Base-by-base conservation (phyloP, 1,140 invertebrate species). In the Scaptomyza montana region DNA sequence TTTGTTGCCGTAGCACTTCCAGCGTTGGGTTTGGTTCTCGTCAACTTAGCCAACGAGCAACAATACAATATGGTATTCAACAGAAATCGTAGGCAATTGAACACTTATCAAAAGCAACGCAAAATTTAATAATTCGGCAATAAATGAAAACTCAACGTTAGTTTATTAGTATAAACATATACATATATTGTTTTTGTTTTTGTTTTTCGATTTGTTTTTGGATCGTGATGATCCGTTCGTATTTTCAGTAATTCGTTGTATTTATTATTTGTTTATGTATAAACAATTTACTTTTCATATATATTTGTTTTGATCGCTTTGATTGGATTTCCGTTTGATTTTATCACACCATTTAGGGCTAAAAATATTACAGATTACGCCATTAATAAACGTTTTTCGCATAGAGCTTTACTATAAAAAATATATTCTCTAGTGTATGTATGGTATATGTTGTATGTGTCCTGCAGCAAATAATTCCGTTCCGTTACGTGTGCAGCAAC, bases 1-100 rank as follows among this genome's bases (percentile, higher is more conserved):
- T 86, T 80, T 89, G 90, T 69, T 91, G 90, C 63, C 90, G 74
- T 77, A 91, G 59, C 67, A 91, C 87, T 90, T 91, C 90, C 90
- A 91, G 90, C 36, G 69, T 78, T 63, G 10, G 28, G 56, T 56
- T 53, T n/a, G 60, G 50, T 51, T 36, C 50, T 49, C 64, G 39
- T 46, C 25, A 13, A 16, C 16, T 16, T 16, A 16, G 16, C 16
- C 16, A 16, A 16, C 16, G 16, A 16, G 16, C 16, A 16, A 13
- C 25, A 49, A 70, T 45, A 45, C 47, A 12, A 56, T 57, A 54
- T 12, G 8, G 16, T 21, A 10, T 55, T 49, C 13, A 12, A 9
- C 33, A 36, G 7, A 76, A 63, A 30, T 43, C 28, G 10, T 60
- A 77, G 39, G 36, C 60, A 47, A 51, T 51, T 54, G 41, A 67